phyloP scores from a whole-genome alignment of 2,888 invertebrate species.

The Pollenia amentaria region DNA sequence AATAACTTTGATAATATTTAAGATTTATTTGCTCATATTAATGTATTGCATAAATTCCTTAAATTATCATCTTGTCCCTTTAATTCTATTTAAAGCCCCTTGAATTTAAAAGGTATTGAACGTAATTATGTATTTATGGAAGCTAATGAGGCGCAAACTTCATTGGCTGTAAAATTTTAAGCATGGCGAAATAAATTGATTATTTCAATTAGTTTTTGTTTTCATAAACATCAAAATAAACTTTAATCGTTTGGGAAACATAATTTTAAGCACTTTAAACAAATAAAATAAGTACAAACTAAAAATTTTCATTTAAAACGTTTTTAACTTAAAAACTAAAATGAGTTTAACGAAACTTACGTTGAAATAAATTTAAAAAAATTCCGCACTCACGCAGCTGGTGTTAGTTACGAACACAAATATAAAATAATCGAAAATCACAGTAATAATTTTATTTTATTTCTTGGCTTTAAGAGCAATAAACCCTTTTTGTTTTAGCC shows the following conservation, averaged over 20 bases:
- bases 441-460: slow-evolving; percentile 55
- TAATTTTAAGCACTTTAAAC: background rate
- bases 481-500: slow-evolving; percentile 33
- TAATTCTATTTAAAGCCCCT: background rate
- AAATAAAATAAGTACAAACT: background rate
- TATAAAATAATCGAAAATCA: slow-evolving; percentile 43
- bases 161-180: slow-evolving; percentile 50
- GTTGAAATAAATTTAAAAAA: slow-evolving; percentile 1
- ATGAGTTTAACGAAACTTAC: background rate
- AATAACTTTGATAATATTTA: no score
- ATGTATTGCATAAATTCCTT: no score
- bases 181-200: slow-evolving; percentile 8
- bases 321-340: background rate
- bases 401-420: slow-evolving; percentile 54
- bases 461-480: slow-evolving; percentile 28
- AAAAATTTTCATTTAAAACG: no score
- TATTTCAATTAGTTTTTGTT: background rate
- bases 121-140: background rate
- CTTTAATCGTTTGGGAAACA: background rate
- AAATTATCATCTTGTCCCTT: no score
- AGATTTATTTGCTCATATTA: no score
- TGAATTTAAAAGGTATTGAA: background rate
- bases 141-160: slow-evolving; percentile 58
- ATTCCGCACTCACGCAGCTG: slow-evolving; percentile 54
- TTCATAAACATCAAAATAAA: background rate